These are phyloP conservation scores for Balaenoptera acutorostrata DNA, from an alignment of 2,113 vertebrate species.

Conservation along the genomic window DNA sequence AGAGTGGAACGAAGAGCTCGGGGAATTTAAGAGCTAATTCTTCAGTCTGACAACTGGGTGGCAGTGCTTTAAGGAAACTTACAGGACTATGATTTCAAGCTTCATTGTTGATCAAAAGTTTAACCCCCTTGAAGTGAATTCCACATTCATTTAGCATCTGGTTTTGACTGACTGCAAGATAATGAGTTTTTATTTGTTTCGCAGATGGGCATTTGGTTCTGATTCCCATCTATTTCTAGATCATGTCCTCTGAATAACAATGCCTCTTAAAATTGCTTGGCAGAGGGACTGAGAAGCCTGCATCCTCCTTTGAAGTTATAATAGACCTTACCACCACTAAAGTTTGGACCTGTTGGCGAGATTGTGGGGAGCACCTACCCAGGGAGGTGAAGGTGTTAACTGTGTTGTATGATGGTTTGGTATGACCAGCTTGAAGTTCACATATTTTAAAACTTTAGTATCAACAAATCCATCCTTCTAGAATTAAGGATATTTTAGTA, in stretches of 20 bases:
- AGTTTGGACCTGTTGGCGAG: not conserved
- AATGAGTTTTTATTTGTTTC: conserved; percentile 20
- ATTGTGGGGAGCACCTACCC: too few species aligned
- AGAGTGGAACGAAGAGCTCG: not conserved
- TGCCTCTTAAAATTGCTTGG: conserved; percentile 23
- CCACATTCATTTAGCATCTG: not conserved
- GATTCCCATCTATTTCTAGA: conserved; percentile 36
- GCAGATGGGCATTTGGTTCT: conserved; percentile 10
- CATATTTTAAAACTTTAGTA: not conserved
- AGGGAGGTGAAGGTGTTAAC: not conserved
- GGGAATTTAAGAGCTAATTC: not conserved
- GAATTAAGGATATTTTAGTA: conserved; percentile 10
- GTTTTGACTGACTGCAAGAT: conserved; percentile 2
- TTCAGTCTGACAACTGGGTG: not conserved
- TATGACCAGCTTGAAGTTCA: not conserved
- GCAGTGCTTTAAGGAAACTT: not conserved
- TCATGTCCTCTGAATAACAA: not conserved
- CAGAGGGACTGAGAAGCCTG: not conserved
- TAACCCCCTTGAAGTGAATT: not conserved
- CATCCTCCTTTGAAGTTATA: not conserved
- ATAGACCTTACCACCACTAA: not conserved
- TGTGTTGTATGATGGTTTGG: not conserved
- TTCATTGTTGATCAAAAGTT: not conserved
- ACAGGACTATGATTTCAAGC: not conserved
- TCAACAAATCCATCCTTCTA: conserved; percentile 1